phyloP scores from a whole-genome alignment of 2,797 vertebrate species.

The Melanitta fusca region DNA sequence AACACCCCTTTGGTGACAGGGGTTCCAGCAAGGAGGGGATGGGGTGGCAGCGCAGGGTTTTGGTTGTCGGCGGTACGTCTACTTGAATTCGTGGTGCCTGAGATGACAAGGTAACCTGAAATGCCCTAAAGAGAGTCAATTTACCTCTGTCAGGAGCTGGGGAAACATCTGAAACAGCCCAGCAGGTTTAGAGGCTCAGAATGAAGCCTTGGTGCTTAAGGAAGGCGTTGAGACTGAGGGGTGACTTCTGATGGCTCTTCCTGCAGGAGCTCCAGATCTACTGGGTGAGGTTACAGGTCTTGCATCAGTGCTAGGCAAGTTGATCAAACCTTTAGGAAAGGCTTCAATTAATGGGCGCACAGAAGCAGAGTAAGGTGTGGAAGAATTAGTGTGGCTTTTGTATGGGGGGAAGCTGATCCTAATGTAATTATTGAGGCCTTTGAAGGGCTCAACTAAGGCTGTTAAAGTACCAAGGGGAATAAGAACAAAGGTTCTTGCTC shows the following conservation, averaged over 20 bases:
- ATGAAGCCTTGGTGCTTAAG: neutral
- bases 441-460: neutral
- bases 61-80: neutral
- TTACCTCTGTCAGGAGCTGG: neutral
- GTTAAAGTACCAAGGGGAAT: neutral
- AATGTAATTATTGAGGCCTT: neutral
- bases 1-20: rapidly evolving
- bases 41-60: neutral
- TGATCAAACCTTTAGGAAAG: neutral
- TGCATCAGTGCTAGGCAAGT: neutral
- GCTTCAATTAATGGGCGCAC: neutral
- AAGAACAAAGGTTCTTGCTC: neutral
- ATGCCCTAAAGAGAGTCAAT: rapidly evolving
- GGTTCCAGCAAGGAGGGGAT: neutral
- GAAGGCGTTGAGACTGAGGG: neutral
- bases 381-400: neutral
- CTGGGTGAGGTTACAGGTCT: neutral
- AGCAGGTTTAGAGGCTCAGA: neutral
- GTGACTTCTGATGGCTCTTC: neutral
- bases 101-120: neutral
- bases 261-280: neutral
- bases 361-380: neutral
- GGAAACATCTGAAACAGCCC: rapidly evolving
- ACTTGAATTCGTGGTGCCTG: neutral
- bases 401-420: neutral